A percentile compares a stretch with the other conserved stretches of the same genome.
phyloP scores from a whole-genome alignment of 1,140 invertebrate genomes.

The Neodiprion virginianus region DNA sequence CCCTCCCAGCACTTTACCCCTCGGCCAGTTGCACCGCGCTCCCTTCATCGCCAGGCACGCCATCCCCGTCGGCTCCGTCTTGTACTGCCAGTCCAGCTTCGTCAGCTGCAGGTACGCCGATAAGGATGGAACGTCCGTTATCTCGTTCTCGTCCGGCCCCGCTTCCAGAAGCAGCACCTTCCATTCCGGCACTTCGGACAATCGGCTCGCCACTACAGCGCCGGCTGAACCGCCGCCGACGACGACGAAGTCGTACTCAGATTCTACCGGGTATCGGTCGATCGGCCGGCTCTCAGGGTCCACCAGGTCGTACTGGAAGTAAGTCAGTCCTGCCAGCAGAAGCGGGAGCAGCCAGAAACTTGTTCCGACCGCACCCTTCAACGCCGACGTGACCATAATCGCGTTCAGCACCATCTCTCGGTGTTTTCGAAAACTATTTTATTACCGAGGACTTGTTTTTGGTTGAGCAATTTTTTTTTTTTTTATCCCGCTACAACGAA shows the following conservation, averaged over 20 bases:
- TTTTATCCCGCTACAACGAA: not conserved
- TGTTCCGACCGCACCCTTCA: conserved; percentile 77
- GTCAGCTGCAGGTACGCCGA: conserved; percentile 88
- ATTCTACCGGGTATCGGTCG: conserved; percentile 63
- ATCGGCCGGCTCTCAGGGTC: conserved; percentile 79
- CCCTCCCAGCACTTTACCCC: conserved; percentile 87
- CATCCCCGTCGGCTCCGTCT: conserved; percentile 85
- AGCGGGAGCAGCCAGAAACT: conserved; percentile 84
- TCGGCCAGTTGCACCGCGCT: conserved; percentile 82
- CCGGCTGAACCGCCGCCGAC: conserved; percentile 93
- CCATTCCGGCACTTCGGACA: conserved; percentile 84
- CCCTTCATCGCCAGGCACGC: conserved; percentile 79
- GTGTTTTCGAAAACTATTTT: conserved; percentile 26
- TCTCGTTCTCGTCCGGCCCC: conserved; percentile 90
- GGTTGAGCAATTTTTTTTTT: conserved; percentile 18
- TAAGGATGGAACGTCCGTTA: conserved; percentile 87
- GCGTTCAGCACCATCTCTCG: conserved; percentile 73
- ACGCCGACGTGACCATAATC: conserved; percentile 74
- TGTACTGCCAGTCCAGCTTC: conserved; percentile 91
- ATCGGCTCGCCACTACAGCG: conserved; percentile 88
- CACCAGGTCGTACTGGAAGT: conserved; percentile 80
- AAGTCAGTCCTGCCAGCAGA: conserved; percentile 80
- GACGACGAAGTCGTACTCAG: conserved; percentile 85
- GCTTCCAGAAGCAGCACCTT: conserved; percentile 89
- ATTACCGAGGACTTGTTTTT: not conserved